Conservation (phyloP, 2,113 vertebrate genomes). For the Mastomys coucha region DNA sequence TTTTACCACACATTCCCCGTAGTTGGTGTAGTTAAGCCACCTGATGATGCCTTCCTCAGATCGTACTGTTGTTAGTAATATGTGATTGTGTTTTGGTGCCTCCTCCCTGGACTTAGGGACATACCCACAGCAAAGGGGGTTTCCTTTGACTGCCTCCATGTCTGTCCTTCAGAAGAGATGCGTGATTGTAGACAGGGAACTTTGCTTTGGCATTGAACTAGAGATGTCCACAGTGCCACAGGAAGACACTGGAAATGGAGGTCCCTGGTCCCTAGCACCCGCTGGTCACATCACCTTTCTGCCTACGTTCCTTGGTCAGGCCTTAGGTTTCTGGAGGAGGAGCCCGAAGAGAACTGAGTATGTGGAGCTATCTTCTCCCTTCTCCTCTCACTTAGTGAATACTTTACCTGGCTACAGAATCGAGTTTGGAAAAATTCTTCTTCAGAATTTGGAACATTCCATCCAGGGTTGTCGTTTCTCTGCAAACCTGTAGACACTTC, state of each 20-base stretch:
- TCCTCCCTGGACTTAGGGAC: background rate
- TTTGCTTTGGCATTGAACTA: background rate
- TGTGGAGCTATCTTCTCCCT: too few species aligned
- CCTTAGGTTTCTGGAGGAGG: background rate
- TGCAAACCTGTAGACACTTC: background rate
- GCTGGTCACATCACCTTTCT: too few species aligned
- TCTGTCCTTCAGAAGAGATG: background rate
- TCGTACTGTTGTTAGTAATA: background rate
- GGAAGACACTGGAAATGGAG: too few species aligned
- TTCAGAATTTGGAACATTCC: background rate
- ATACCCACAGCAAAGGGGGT: background rate
- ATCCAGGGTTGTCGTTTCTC: background rate
- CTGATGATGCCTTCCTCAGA: too few species aligned
- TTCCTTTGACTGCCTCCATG: background rate
- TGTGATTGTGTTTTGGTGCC: background rate
- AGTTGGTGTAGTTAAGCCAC: background rate
- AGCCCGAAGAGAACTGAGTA: background rate
- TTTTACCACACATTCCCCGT: too few species aligned
- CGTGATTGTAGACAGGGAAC: background rate
- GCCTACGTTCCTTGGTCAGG: background rate
- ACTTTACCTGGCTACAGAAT: constrained; percentile 17
- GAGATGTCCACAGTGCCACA: background rate
- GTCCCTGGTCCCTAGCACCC: too few species aligned
- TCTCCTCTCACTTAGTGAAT: background rate
- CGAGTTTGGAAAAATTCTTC: background rate